These are phyloP conservation scores for Acipenser ruthenus DNA, from an alignment of 2,797 vertebrate genomes.

Conservation along the genomic window DNA sequence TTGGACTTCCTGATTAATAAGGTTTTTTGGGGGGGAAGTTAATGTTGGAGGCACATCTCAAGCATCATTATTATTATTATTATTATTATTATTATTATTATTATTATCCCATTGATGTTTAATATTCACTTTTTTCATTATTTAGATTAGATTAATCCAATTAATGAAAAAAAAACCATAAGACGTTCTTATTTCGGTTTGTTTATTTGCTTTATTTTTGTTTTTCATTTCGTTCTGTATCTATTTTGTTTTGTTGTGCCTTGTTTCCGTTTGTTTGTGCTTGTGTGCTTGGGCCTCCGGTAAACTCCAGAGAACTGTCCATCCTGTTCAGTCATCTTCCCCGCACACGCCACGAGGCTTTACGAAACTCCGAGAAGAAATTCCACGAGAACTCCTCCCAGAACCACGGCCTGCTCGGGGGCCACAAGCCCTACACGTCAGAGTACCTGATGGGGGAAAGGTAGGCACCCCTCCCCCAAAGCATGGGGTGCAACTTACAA, in stretches of 20 bases:
- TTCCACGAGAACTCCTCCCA: conserved; percentile 74
- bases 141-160: no score
- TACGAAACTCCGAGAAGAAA: conserved; percentile 86
- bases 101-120: no score
- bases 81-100: no score
- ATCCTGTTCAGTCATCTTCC: conserved; percentile 97
- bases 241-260: conserved; percentile 33
- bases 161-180: no score
- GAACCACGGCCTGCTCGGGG: conserved; percentile 81
- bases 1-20: neutral
- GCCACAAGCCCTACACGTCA: conserved; percentile 78
- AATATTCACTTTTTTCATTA: no score
- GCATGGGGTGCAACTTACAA: no score
- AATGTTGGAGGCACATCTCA: no score
- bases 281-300: conserved; percentile 49
- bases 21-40: no score
- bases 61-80: neutral
- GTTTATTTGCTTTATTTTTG: conserved; percentile 30
- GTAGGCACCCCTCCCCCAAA: conserved; percentile 62
- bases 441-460: conserved; percentile 85
- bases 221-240: conserved; percentile 45
- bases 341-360: conserved; percentile 67
- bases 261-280: conserved; percentile 34
- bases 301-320: conserved; percentile 80
- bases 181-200: conserved; percentile 31